phyloP scores from a whole-genome alignment of 2,888 invertebrate genomes.

The Drosophila sordidapex region DNA sequence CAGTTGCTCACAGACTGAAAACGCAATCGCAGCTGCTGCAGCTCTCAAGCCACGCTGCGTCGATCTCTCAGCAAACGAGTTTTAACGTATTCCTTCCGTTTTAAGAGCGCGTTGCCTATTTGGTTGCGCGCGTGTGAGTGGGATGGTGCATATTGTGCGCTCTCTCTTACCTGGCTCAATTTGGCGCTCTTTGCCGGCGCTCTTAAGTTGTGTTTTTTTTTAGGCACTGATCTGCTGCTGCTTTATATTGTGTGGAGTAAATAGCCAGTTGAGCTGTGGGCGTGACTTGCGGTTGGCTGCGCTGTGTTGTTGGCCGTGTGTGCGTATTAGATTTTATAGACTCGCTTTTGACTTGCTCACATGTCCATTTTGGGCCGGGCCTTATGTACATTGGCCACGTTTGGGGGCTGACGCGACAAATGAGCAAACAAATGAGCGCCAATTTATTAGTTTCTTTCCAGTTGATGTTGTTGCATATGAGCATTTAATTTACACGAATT shows the following conservation, averaged over 20 bases:
- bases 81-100: not conserved
- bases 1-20: conserved; percentile 74
- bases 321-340: conserved; percentile 78
- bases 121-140: conserved; percentile 19
- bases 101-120: conserved; percentile 32
- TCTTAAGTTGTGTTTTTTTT: conserved; percentile 50
- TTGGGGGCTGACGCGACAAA: conserved; percentile 58
- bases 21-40: conserved; percentile 31
- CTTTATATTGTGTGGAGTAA: conserved; percentile 32
- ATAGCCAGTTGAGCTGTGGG: conserved; percentile 59
- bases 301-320: conserved; percentile 20
- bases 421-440: conserved; percentile 71
- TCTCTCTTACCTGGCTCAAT: not conserved
- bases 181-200: conserved; percentile 41
- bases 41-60: conserved; percentile 52
- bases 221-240: conserved; percentile 40
- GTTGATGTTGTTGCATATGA: conserved; percentile 21
- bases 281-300: conserved; percentile 55
- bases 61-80: conserved; percentile 40
- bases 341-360: conserved; percentile 59
- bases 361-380: conserved; percentile 71
- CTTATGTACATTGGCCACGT: conserved; percentile 65
- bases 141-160: conserved; percentile 14
- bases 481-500: conserved; percentile 62
- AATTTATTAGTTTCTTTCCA: conserved; percentile 51